phyloP scores from a whole-genome alignment of 2,113 vertebrate species.

The Psammodynastes pulverulentus region DNA sequence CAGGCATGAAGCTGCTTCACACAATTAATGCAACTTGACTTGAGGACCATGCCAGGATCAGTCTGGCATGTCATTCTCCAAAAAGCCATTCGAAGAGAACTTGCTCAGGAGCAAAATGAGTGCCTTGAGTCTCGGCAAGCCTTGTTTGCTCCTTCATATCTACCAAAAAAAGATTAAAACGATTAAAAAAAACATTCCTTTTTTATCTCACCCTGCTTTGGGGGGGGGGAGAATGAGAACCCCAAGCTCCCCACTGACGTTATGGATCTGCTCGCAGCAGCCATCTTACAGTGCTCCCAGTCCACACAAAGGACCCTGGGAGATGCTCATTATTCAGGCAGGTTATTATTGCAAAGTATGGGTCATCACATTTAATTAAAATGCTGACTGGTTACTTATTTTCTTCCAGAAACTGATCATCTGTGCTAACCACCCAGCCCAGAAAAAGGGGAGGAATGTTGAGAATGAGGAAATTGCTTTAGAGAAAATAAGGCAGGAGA shows the following conservation, averaged over 20 bases:
- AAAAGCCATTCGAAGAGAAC: not conserved
- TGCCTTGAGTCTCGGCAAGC: not conserved
- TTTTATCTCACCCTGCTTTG: not conserved
- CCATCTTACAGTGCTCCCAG: not conserved
- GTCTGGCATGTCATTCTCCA: not conserved
- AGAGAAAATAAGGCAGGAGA: conserved; percentile 41
- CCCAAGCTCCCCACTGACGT: not conserved
- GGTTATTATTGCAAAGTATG: not conserved
- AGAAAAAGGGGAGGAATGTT: not conserved
- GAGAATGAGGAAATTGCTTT: conserved; percentile 37
- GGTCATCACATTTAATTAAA: not conserved
- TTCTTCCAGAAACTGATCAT: not conserved
- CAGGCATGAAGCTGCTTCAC: not conserved
- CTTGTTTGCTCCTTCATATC: not conserved
- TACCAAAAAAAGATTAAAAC: not conserved
- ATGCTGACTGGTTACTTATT: no score
- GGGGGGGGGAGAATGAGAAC: not conserved
- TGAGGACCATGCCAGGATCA: not conserved
- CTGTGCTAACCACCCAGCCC: not conserved
- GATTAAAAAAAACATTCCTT: not conserved
- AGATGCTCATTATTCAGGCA: not conserved
- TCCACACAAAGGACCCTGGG: not conserved
- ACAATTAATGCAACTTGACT: not conserved
- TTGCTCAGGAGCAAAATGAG: not conserved
- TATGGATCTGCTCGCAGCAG: not conserved